Evolutionary conservation across 2,113 vertebrate species (phyloP).

Genomic region (Bubo bubo): DNA sequence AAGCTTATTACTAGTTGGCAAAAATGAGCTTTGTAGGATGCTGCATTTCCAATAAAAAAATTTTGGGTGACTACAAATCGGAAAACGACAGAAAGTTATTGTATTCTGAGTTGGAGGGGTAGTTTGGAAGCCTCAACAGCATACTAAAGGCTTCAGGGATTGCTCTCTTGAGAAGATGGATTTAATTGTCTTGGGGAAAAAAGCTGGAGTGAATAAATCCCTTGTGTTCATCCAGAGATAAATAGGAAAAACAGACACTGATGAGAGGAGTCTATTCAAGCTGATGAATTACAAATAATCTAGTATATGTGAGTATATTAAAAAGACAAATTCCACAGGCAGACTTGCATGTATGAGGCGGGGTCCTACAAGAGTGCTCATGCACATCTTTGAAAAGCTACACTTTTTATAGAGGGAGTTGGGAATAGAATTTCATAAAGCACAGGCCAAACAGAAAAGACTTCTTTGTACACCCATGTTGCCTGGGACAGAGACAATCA

Average conservation of each 20-base stretch:
- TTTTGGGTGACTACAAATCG: background rate
- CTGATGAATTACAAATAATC: background rate
- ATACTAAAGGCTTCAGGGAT: background rate
- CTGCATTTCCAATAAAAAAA: background rate
- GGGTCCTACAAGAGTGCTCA: accelerated
- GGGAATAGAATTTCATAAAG: background rate
- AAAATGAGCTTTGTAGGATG: background rate
- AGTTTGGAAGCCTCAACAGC: background rate
- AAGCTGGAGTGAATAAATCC: background rate
- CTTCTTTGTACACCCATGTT: background rate
- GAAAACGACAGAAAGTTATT: background rate
- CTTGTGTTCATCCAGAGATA: background rate
- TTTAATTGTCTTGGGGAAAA: background rate
- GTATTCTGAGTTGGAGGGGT: background rate
- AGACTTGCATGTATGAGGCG: accelerated
- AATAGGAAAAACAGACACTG: background rate
- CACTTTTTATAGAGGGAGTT: background rate
- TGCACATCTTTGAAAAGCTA: background rate
- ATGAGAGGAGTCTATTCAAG: background rate
- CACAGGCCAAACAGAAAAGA: background rate
- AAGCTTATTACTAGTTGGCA: background rate
- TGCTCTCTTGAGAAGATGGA: background rate
- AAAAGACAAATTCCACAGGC: background rate
- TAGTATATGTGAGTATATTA: background rate
- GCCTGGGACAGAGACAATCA: background rate